Base-by-base conservation (phyloP, 2,113 vertebrate genomes). In the Elachura formosa region DNA sequence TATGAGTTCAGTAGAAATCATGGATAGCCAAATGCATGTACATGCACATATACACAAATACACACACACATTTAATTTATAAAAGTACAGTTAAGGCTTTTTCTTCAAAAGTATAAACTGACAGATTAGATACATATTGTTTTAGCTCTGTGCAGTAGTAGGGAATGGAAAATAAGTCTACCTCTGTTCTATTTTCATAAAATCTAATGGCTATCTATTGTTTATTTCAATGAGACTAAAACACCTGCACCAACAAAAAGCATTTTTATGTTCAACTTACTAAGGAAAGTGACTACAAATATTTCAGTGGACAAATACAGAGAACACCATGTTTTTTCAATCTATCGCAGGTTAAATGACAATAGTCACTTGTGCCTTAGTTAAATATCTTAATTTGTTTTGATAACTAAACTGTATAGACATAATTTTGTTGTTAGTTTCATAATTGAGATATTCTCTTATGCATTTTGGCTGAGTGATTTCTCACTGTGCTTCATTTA, bases 401-500 rank as follows among this genome's bases (percentile, higher is more conserved):
- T 74, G 34, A 81, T 92, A 93, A 84, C 43, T 81, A 55, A 93
- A 71, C 34, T 59, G 2, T 40, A 71, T 54, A 81, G 80, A 51
- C 38, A 66, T 61, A 28, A 75, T 92, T 93, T 93, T 84, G 34
- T 45, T 88, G 45, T 86, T 93, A 67, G 25, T 31, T 95, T 87
- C n/a, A 41, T 94, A 95, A 94, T 75, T 95, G 69, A 94, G 75
- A 90, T 77, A 86, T 74, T 69, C 71, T 93, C 71, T 90, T 1
- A 14, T 89, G 83, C 69, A 78, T 76, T 96, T 94, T 94, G 77
- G 48, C 58, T 92, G 80, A 90, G 19, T 67, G 63, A 88, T 92
- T 88, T 90, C 82, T 94, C 54, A 80, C 54, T 92, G 82, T 92
- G 69, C 54, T 89, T 94, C 84, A 84, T 86, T 92, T 94, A 68